Base-by-base conservation (phyloP, 1,140 invertebrate genomes). In the Venustaconcha ellipsiformis region DNA sequence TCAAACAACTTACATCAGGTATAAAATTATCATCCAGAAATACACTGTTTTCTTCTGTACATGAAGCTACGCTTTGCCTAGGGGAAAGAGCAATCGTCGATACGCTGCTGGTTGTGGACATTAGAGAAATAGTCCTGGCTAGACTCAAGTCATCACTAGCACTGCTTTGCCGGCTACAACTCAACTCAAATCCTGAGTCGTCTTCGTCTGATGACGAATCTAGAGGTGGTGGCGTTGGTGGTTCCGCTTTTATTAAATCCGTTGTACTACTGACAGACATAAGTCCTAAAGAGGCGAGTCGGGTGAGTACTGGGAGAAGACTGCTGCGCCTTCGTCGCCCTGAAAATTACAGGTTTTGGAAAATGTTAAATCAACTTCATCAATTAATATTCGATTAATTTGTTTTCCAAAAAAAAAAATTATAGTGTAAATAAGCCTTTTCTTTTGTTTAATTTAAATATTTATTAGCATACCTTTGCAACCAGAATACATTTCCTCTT, bases 141-240 rank as follows among this genome's bases (percentile, higher is more conserved):
- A 83, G 76, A 74, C 78, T 83, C 57, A 76, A 78, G 62, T 78
- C 79, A 66, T 81, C 80, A 65, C 79, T 80, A 15, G 76, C 77
- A 63, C 77, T 78, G 70, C 78, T 79, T 72, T 75, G 75, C 14
- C 78, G 72, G 66, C 78, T 80, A 69, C 76, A 74, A 14, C 76
- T 77, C 14, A 76, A 72, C 18, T 80, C 76, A 57, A 80, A 74
- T 15, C 78, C 68, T 11, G 80, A 79, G 67, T 87, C 83, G 48
- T 86, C 82, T 55, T 86, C 84, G 17, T 85, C 84, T 55, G 80
- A 78, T 67, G 80, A 78, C 11, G 81, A 83, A 48, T 76, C 79
- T 3, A 48, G 62, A n/a, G 75, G 75, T 4, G 75, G 72, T n/a
- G 70, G 75, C 15, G 75, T 64, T 55, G 72, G 37, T 6, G 37